Evolutionary conservation across 2,888 invertebrate genomes (phyloP).

Genomic region (Drosophila basisetae): DNA sequence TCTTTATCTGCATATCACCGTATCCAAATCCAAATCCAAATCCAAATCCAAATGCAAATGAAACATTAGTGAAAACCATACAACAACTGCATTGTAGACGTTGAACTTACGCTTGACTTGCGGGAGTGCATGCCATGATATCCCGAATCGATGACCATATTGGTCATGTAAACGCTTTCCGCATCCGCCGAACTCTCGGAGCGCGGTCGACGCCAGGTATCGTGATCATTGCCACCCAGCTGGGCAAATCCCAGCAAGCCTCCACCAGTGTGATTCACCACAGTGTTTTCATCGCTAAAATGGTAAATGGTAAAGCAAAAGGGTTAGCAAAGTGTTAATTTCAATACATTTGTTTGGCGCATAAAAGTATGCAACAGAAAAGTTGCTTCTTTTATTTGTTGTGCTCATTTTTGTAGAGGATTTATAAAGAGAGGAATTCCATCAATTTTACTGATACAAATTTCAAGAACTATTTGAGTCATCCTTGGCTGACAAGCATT

Average conservation of each 20-base stretch:
- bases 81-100: background rate
- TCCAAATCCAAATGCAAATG: background rate
- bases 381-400: background rate
- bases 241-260: slow-evolving; percentile 83
- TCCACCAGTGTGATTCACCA: slow-evolving; percentile 86
- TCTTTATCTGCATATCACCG: slow-evolving; percentile 80
- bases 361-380: slow-evolving; percentile 18
- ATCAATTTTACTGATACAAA: background rate
- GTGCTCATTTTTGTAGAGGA: too few species aligned
- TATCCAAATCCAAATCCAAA: background rate
- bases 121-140: slow-evolving; percentile 85
- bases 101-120: slow-evolving; percentile 85
- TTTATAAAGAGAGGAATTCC: background rate
- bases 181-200: slow-evolving; percentile 93
- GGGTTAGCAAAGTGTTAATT: background rate
- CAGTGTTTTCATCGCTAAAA: slow-evolving; percentile 92
- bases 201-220: slow-evolving; percentile 90
- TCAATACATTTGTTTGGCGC: background rate
- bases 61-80: background rate
- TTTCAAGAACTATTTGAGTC: background rate
- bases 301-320: too few species aligned
- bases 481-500: too few species aligned
- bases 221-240: slow-evolving; percentile 87
- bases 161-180: slow-evolving; percentile 89
- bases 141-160: slow-evolving; percentile 84